Base-by-base conservation (phyloP, 1,140 invertebrate genomes). In the Drosophila murphyi region DNA sequence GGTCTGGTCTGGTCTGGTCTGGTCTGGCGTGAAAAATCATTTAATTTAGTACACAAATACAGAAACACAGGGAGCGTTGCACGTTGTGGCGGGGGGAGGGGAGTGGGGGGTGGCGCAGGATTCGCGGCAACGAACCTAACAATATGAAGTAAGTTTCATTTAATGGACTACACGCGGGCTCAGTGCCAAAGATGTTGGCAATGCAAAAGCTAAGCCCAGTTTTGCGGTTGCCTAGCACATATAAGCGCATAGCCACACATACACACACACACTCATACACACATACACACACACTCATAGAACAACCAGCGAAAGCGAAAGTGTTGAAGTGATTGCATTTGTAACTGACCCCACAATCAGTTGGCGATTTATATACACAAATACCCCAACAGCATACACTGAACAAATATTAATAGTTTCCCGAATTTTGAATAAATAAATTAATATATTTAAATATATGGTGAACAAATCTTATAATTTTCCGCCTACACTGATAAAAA, bases 1-100 rank as follows among this genome's bases (percentile, higher is more conserved):
- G 41, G 20, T 41, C 60, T 2, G 39, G 41, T 35, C 50, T 20
- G 39, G 41, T 35, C 50, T 20, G 29, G 37, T 37, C 31, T 68
- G 31, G 47, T 7, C 34, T 34, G 7, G 78, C 88, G 78, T 89
- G 85, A 88, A 82, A 74, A 88, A 90, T 90, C 82, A 90, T 91
- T 90, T 90, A 90, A 90, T 90, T 90, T 90, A 88, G 82, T 88
- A 80, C 80, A 74, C 80, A 76, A 78, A 76, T 73, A 81, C 63
- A 60, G 37, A 67, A 78, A 74, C 73, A 82, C 73, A 61, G 47
- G 61, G 39, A 69, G 64, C 47, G 39, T 41, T 41, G 8, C 8
- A 41, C 39, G 39, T 31, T 37, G 43, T 28, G 37, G 39, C 10
- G 29, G 7, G 5, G 29, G 59, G 45, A 43, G 34, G 20, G 43